Conservation (phyloP, 2,888 invertebrate species). For the Dicyrtoma fusca region DNA sequence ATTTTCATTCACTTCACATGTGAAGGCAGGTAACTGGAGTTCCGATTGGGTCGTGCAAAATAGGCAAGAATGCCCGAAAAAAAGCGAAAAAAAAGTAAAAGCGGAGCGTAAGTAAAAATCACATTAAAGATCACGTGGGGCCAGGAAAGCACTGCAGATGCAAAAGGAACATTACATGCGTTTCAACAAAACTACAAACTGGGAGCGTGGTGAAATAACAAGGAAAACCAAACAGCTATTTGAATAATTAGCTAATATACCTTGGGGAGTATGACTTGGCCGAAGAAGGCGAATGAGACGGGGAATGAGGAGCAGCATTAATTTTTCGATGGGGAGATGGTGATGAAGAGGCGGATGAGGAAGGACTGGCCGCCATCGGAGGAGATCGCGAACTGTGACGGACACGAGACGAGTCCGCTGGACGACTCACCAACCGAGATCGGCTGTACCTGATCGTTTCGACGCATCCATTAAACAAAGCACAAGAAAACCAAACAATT, state of each 20-base stretch:
- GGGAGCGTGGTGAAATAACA: not conserved
- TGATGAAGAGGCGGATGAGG: constrained; percentile 55
- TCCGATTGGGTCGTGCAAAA: no score
- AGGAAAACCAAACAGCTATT: not conserved
- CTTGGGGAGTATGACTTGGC: constrained; percentile 57
- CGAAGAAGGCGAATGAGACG: constrained; percentile 57
- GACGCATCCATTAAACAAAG: constrained; percentile 32
- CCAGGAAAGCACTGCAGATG: not conserved
- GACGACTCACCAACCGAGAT: constrained; percentile 55
- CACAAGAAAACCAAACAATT: constrained; percentile 25
- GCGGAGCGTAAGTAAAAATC: no score
- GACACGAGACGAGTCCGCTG: constrained; percentile 54
- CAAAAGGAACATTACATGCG: no score
- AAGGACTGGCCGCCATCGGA: constrained; percentile 53
- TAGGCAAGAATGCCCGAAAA: no score
- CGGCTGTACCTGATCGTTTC: constrained; percentile 54
- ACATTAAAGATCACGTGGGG: no score
- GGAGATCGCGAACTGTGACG: constrained; percentile 55
- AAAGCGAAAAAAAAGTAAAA: no score
- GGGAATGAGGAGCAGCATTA: constrained; percentile 54
- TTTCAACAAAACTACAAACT: no score
- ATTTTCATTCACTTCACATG: no score
- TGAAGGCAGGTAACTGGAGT: no score
- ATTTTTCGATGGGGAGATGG: constrained; percentile 56
- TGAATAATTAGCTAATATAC: constrained; percentile 40